Evolutionary conservation across 2,888 invertebrate species (phyloP).

Genomic region (Teleiodes luculella): DNA sequence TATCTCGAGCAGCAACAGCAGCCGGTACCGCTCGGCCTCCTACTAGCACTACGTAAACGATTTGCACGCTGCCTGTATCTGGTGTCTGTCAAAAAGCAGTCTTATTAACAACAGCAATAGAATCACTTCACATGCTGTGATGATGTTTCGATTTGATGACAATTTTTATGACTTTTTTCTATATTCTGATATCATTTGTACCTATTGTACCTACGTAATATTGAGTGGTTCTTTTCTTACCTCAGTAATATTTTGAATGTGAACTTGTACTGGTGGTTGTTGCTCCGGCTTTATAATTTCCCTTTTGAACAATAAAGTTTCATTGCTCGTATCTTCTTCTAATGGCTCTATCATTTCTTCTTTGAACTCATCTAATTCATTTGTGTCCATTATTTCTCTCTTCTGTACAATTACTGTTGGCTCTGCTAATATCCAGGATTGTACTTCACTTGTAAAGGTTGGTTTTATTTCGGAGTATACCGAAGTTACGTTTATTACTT

Average conservation of each 20-base stretch:
- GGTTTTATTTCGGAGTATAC: conserved; percentile 43
- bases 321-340: conserved; percentile 57
- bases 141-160: too few relatives aligned
- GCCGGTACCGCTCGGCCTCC: conserved; percentile 89
- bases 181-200: too few relatives aligned
- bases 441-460: conserved; percentile 49
- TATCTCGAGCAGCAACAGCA: conserved; percentile 88
- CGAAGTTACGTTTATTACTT: conserved; percentile 35
- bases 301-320: conserved; percentile 59
- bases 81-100: conserved; percentile 49
- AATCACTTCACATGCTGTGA: too few relatives aligned
- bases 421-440: conserved; percentile 64
- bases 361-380: conserved; percentile 38
- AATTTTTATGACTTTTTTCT: too few relatives aligned
- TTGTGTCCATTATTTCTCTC: conserved; percentile 50
- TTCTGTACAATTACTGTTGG: conserved; percentile 56
- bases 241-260: conserved; percentile 83
- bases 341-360: conserved; percentile 64
- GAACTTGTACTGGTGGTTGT: conserved; percentile 80
- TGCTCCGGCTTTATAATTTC: conserved; percentile 71
- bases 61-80: conserved; percentile 79
- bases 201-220: background rate
- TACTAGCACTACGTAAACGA: conserved; percentile 89
- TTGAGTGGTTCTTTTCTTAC: conserved; percentile 32
- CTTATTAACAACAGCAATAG: background rate